phyloP scores from a whole-genome alignment of 2,888 invertebrate genomes.

The Pimpla rufipes region DNA sequence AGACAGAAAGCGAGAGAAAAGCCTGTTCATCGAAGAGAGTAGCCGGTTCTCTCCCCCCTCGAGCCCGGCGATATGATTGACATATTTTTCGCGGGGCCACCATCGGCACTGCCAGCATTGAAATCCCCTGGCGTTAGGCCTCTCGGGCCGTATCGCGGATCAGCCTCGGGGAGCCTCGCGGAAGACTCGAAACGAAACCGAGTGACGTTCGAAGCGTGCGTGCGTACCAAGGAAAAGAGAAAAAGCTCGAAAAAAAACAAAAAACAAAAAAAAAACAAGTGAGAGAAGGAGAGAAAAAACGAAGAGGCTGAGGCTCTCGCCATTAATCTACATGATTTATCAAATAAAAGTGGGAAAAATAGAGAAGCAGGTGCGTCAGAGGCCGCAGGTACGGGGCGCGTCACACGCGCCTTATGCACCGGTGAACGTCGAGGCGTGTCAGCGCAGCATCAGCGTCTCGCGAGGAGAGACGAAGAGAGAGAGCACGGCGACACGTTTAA shows the following conservation, averaged over 20 bases:
- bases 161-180: constrained; percentile 37
- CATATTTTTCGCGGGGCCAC: constrained; percentile 81
- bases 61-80: constrained; percentile 79
- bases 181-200: constrained; percentile 57
- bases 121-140: constrained; percentile 68
- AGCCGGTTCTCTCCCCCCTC: constrained; percentile 54
- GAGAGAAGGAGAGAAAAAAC: constrained; percentile 10
- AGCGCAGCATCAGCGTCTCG: constrained; percentile 56
- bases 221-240: constrained; percentile 37
- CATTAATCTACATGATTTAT: constrained; percentile 70
- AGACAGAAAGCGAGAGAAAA: constrained; percentile 42
- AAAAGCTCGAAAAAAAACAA: constrained; percentile 3
- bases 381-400: constrained; percentile 41
- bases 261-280: neutral
- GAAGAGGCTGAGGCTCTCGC: constrained; percentile 28
- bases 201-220: constrained; percentile 62
- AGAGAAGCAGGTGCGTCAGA: constrained; percentile 55
- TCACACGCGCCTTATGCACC: constrained; percentile 4
- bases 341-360: constrained; percentile 57
- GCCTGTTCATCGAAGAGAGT: constrained; percentile 66
- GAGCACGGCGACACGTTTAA: constrained; percentile 81
- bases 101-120: constrained; percentile 60
- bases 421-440: constrained; percentile 53
- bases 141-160: constrained; percentile 50
- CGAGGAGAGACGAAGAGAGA: constrained; percentile 60